Evolutionary conservation across 1,140 invertebrate species (phyloP).

Genomic region (Eubasilissa regina): DNA sequence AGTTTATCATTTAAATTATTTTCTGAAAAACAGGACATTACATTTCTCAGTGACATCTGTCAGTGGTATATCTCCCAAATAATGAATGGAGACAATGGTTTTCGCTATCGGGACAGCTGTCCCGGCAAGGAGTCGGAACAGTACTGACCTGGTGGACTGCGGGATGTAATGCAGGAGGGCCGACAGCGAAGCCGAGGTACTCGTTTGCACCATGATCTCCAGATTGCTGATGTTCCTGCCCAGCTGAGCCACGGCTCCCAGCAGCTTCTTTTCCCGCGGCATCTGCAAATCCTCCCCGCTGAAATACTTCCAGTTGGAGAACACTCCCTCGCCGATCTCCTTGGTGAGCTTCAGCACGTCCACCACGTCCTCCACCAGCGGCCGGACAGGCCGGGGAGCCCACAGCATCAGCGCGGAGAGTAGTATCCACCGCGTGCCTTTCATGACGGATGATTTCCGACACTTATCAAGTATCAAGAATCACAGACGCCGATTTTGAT

Average conservation of each 20-base stretch:
- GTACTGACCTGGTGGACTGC: constrained; percentile 41
- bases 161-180: constrained; percentile 65
- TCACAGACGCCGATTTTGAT: too few relatives aligned
- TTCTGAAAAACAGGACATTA: too few relatives aligned
- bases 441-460: constrained; percentile 43
- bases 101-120: too few relatives aligned
- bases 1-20: too few relatives aligned
- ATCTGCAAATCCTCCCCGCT: constrained; percentile 73
- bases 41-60: too few relatives aligned
- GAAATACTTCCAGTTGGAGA: constrained; percentile 77
- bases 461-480: too few relatives aligned
- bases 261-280: constrained; percentile 69
- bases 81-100: too few relatives aligned
- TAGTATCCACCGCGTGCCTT: constrained; percentile 38
- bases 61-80: too few relatives aligned
- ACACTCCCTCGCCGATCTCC: constrained; percentile 73
- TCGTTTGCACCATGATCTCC: constrained; percentile 65
- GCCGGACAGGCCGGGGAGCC: background rate
- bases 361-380: constrained; percentile 71
- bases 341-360: constrained; percentile 77
- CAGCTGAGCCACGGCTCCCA: constrained; percentile 60
- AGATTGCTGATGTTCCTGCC: constrained; percentile 63
- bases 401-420: background rate
- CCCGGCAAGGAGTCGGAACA: background rate
- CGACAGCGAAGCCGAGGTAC: constrained; percentile 63